Evolutionary conservation across 2,113 vertebrate species (phyloP), one percentile per base, ranked within the genome.

Genomic region (Zosterops hypoxanthus): DNA sequence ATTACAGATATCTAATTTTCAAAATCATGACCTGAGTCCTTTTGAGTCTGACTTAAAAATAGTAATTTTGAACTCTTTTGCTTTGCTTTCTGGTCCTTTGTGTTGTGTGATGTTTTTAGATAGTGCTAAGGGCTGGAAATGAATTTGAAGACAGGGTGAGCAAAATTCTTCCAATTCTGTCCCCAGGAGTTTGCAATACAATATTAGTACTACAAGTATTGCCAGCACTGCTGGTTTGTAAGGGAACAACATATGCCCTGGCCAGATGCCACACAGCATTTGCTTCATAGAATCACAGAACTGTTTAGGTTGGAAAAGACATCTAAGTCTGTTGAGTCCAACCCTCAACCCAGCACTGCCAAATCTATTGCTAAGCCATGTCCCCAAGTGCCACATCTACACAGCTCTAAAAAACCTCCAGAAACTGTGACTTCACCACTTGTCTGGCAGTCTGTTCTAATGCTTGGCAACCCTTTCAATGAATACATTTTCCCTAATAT

Each of bases 11-110:
- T 21, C 16, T 68, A 22, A 59, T 50, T 14, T 76, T 86, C 31
- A 82, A 68, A 79, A n/a, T 39, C 1, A 18, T 70, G 6, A 21
- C 3, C 21, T 7, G 2, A 7, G 0, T 5, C 2, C 15, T 53
- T 80, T 44, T 33, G 65, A 88, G 12, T 33, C 12, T 50, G 36
- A 42, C 34, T 57, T 81, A 55, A 86, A 88, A 61, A 36, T 5
- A 53, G 16, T 13, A 34, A 53, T 66, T 82, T 56, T 53, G 14
- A 66, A 4, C 3, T 63, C 1, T 26, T 92, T 80, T 49, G 34
- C n/a, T 83, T 73, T 64, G 4, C 18, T 72, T 86, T 86, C 34
- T 49, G 19, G 5, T 46, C 6, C 24, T 78, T 78, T 59, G 36
- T 24, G 9, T 60, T 29, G 59, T 14, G 9, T 69, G 16, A 29